Base-by-base conservation (phyloP, 64 coral and sea anemone genomes). In the Montipora capricornis region DNA sequence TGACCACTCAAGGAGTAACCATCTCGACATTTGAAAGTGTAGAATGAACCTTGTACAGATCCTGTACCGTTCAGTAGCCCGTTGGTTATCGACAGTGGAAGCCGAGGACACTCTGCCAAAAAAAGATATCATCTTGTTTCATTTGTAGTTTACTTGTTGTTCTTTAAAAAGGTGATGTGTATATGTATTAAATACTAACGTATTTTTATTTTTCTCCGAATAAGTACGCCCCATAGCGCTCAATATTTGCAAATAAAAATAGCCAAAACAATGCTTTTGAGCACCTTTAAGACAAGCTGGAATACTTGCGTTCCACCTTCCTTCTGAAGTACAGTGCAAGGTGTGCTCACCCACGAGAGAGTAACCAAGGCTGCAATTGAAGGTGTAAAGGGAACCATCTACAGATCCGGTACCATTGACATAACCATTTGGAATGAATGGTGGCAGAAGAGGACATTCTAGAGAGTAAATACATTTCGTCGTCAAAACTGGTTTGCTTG, bases 371-470 rank as follows among this genome's bases (percentile, higher is more conserved):
- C 44, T 68, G 37, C 80, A 83, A 26, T 59, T 66, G 17, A 83
- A 83, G 0, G 24, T 64, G 29, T 67, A 83, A 44, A 47, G 24
- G 17, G 80, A 60, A 83, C 80, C 80, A 17, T 83, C 58, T 3
- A 83, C 57, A 5, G 80, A 83, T 17, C 58, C 80, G 2, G 55
- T 26, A 22, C 79, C 79, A 81, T 45, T 60, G 79, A 81, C 3
- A 51, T 26, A 81, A 20, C 79, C 79, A 61, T 81, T n/a, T 13
- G 19, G 5, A 29, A 81, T 37, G 12, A 20, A 62, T 13, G 52
- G 13, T 8, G 79, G 79, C 4, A 81, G 79, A 44, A 8, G 5
- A 60, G 79, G 51, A 60, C 79, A 81, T 60, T 81, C 79, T 81
- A 14, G 37, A 60, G 11, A 12, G 22, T 13, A 8, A 46, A 37